These are phyloP conservation scores for Dasyornis broadbenti DNA, from an alignment of 2,113 vertebrate genomes.

Conservation along the genomic window DNA sequence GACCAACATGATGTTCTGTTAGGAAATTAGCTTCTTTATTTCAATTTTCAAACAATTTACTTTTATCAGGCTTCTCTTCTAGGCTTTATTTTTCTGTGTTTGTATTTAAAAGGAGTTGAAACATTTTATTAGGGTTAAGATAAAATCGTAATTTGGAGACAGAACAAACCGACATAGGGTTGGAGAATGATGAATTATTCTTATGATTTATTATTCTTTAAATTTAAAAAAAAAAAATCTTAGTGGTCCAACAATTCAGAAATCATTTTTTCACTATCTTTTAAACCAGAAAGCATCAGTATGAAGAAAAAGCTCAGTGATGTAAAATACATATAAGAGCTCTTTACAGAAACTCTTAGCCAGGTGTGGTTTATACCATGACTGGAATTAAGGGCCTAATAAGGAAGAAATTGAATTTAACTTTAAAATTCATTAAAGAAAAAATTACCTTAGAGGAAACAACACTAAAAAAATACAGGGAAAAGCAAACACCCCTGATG, in stretches of 20 bases:
- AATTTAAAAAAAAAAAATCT: background rate
- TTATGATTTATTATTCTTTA: background rate
- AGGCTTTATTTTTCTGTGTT: background rate
- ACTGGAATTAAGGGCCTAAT: background rate
- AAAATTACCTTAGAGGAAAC: background rate
- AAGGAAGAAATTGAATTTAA: background rate
- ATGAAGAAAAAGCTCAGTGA: background rate
- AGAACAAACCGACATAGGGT: background rate
- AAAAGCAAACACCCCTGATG: background rate
- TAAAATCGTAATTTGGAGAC: background rate
- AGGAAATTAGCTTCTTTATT: background rate
- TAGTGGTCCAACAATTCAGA: background rate
- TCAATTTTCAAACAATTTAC: background rate
- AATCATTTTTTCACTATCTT: background rate
- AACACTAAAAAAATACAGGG: background rate
- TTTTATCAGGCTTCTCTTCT: background rate
- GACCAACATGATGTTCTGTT: background rate
- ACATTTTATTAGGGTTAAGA: background rate
- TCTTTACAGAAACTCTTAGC: background rate
- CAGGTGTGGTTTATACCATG: background rate
- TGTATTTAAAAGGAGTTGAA: background rate
- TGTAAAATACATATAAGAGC: background rate
- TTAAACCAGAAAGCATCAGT: background rate
- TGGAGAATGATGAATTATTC: background rate
- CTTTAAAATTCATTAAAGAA: background rate